Percentiles rank a stretch among this genome's conserved stretches.
Conservation (phyloP, 2,113 vertebrate genomes). For the Mus spicilegus region DNA sequence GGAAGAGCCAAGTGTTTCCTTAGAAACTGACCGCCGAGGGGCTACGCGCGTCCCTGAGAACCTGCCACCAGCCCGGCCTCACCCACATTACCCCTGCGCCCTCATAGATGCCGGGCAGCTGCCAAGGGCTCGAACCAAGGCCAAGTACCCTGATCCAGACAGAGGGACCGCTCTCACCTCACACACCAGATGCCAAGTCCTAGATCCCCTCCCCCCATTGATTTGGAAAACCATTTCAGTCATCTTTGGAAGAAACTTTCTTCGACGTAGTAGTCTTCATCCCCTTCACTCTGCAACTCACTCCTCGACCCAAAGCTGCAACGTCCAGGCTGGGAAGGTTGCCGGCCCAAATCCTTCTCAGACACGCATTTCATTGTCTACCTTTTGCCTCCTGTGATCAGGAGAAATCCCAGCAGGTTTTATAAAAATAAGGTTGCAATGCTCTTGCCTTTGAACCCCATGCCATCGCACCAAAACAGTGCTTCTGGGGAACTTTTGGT, state of each 20-base stretch:
- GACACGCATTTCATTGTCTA: not conserved
- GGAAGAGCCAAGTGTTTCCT: conserved; percentile 75
- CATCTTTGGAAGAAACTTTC: conserved; percentile 52
- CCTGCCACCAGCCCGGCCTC: not conserved
- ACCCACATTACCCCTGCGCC: not conserved
- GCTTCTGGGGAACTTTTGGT: conserved; percentile 23
- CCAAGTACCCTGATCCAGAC: too few species aligned
- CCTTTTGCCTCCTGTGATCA: conserved; percentile 3
- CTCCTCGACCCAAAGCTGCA: not conserved
- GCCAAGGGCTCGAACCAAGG: not conserved
- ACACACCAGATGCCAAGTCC: not conserved
- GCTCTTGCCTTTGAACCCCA: not conserved
- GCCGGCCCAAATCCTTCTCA: not conserved
- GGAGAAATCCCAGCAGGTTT: not conserved
- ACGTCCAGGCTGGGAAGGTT: not conserved
- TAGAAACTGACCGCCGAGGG: conserved; percentile 74
- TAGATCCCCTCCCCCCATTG: not conserved
- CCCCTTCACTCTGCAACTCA: not conserved
- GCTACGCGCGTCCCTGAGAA: conserved; percentile 34
- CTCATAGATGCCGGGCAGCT: not conserved
- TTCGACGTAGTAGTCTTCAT: not conserved
- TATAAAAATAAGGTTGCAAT: not conserved
- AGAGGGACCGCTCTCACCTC: not conserved
- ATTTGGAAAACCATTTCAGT: conserved; percentile 14
- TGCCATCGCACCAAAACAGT: not conserved